These are phyloP conservation scores for Noctilio leporinus DNA, from an alignment of 2,113 vertebrate species.

Conservation along the genomic window DNA sequence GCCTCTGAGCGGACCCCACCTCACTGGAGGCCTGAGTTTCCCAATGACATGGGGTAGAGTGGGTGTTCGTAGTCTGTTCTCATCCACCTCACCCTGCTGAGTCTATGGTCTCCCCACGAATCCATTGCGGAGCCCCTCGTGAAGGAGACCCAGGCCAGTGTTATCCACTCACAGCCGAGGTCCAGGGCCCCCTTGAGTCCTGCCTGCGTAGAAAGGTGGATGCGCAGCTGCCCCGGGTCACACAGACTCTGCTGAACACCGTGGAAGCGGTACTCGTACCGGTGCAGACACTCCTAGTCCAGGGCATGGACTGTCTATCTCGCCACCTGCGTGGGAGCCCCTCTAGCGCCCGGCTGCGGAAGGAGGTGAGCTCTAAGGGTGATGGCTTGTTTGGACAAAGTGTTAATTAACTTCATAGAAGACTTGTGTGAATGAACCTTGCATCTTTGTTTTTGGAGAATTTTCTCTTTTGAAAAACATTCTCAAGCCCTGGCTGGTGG, in stretches of 20 bases:
- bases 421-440: neutral
- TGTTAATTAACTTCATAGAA: neutral
- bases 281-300: neutral
- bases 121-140: no score
- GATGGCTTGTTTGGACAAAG: neutral
- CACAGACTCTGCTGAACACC: neutral
- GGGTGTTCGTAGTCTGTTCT: neutral
- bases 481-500: no score
- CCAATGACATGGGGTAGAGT: neutral
- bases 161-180: neutral
- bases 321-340: neutral
- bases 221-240: neutral
- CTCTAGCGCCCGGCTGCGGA: neutral
- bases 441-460: neutral
- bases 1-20: neutral
- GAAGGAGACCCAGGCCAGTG: neutral
- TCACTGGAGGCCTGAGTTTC: neutral
- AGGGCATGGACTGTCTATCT: slow-evolving; percentile 37
- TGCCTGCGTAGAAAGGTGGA: slow-evolving; percentile 48
- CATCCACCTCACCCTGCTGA: neutral
- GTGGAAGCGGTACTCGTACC: neutral
- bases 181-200: slow-evolving; percentile 30
- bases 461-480: neutral
- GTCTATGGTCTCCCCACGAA: neutral
- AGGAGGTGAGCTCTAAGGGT: slow-evolving; percentile 37